These are phyloP conservation scores for Phlogophora meticulosa DNA, from an alignment of 2,888 invertebrate species.

Conservation along the genomic window DNA sequence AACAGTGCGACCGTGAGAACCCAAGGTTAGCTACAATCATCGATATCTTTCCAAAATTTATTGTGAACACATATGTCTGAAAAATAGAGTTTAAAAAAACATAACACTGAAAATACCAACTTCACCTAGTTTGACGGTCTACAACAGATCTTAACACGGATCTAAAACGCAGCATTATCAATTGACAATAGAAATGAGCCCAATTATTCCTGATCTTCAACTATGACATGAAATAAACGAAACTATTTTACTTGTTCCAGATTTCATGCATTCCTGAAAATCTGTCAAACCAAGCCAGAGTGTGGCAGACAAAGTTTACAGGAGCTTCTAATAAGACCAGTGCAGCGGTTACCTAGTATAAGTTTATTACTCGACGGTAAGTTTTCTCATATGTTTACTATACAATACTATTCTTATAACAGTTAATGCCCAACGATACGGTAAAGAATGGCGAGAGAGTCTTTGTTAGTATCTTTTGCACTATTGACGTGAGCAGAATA, in stretches of 20 bases:
- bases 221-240: background rate
- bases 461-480: background rate
- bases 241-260: constrained; percentile 73
- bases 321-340: constrained; percentile 99
- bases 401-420: background rate
- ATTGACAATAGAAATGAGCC: too few relatives aligned
- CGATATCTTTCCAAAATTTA: too few relatives aligned
- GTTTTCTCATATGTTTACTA: constrained; percentile 61
- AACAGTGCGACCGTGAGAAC: constrained; percentile 97
- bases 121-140: too few relatives aligned
- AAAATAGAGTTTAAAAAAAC: too few relatives aligned
- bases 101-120: too few relatives aligned
- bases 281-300: constrained; percentile 98
- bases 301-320: constrained; percentile 98
- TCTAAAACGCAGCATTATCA: too few relatives aligned
- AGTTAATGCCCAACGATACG: too few relatives aligned
- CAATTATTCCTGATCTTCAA: background rate
- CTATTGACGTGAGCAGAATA: background rate
- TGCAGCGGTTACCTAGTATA: constrained; percentile 99
- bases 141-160: too few relatives aligned
- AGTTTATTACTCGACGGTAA: constrained; percentile 97
- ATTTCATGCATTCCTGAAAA: constrained; percentile 99
- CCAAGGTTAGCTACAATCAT: constrained; percentile 91
- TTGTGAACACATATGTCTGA: too few relatives aligned
- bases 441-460: background rate